Percentiles rank a stretch among this genome's conserved stretches.
phyloP scores from a whole-genome alignment of 1,140 invertebrate genomes.

The Idris sp. region DNA sequence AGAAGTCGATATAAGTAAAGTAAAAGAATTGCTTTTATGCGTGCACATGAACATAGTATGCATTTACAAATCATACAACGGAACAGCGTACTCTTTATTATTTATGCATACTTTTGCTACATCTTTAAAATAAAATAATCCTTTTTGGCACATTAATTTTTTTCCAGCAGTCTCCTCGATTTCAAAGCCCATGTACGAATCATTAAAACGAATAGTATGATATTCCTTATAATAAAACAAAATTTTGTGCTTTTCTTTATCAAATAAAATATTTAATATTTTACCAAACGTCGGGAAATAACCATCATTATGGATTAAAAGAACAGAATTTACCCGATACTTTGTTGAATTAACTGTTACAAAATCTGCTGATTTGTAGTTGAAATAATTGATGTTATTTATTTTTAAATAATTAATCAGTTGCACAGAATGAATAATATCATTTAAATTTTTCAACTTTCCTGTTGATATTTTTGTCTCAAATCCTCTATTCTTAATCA shows the following conservation, averaged over 20 bases:
- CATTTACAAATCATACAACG: slow-evolving; percentile 6
- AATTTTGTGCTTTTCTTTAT: not conserved
- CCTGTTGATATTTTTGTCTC: slow-evolving; percentile 9
- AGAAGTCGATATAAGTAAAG: too few relatives aligned
- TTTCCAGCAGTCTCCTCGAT: slow-evolving; percentile 5
- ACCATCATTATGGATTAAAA: slow-evolving; percentile 12
- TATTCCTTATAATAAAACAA: slow-evolving; percentile 11
- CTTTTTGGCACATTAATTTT: not conserved
- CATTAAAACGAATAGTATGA: not conserved
- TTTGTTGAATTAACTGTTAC: slow-evolving; percentile 15
- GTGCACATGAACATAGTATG: too few relatives aligned
- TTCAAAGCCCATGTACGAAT: slow-evolving; percentile 14
- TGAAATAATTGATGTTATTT: slow-evolving; percentile 6
- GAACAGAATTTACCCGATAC: slow-evolving; percentile 1
- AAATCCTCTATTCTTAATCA: slow-evolving; percentile 19
- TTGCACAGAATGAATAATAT: too few relatives aligned
- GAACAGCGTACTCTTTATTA: slow-evolving; percentile 3
- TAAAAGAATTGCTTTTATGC: too few relatives aligned
- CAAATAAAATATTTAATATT: slow-evolving; percentile 16
- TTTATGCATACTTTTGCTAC: not conserved
- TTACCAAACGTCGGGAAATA: slow-evolving; percentile 13
- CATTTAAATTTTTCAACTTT: slow-evolving; percentile 1
- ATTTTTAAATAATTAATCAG: not conserved
- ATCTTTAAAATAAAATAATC: slow-evolving; percentile 2
- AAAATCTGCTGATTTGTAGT: slow-evolving; percentile 6